These are phyloP conservation scores for Gibbula magus DNA, from an alignment of 2,888 invertebrate genomes.

Conservation along the genomic window DNA sequence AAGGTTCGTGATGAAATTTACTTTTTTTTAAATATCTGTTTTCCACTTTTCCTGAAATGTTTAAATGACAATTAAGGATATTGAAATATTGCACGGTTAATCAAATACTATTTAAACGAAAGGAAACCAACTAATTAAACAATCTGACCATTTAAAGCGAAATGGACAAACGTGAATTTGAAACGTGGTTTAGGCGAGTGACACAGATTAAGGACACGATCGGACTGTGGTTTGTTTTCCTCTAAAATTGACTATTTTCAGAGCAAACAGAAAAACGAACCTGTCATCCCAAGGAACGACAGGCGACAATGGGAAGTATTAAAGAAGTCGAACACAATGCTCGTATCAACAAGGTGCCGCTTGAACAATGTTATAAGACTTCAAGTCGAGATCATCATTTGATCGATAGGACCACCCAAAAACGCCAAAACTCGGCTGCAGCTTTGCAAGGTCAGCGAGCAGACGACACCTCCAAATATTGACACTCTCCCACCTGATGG, in stretches of 20 bases:
- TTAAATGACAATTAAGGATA: no score
- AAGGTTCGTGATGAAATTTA: no score
- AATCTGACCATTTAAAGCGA: no score
- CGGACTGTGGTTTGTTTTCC: not conserved
- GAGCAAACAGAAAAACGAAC: not conserved
- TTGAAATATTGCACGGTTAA: no score
- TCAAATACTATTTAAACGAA: no score
- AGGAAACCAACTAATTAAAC: no score
- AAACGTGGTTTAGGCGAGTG: no score
- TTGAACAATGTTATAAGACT: not conserved
- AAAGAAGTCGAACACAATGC: not conserved
- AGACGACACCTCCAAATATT: not conserved
- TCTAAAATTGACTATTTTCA: not conserved
- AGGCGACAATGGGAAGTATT: not conserved
- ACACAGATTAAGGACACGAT: not conserved
- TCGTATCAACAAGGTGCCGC: not conserved
- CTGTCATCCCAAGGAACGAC: not conserved
- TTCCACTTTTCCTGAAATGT: no score
- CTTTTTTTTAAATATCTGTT: no score
- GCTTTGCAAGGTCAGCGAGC: not conserved
- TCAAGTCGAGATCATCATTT: not conserved
- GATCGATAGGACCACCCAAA: constrained; percentile 1
- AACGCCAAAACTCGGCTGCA: not conserved
- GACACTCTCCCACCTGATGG: not conserved
- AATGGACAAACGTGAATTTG: no score